These are phyloP conservation scores for Okamejei kenojei DNA, from an alignment of 2,797 vertebrate species.

Conservation along the genomic window DNA sequence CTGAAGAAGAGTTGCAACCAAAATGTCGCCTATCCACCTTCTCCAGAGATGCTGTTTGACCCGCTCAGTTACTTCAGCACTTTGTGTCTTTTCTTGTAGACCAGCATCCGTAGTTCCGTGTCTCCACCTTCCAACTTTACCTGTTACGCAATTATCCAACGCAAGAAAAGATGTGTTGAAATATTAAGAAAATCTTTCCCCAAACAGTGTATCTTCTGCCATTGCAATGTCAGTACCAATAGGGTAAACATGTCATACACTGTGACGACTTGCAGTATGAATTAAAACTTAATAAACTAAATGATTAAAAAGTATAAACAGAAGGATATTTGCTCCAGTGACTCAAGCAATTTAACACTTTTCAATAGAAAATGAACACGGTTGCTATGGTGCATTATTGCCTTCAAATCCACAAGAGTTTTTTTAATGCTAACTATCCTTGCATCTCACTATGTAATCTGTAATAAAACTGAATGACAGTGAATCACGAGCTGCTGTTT, in stretches of 20 bases:
- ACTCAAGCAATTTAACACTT: constrained; percentile 6
- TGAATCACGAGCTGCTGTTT: constrained; percentile 39
- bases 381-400: constrained; percentile 27
- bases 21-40: too few species aligned
- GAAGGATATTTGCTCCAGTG: background rate
- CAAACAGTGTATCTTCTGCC: too few species aligned
- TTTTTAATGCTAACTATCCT: constrained; percentile 26
- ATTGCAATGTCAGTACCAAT: background rate
- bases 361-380: constrained; percentile 23
- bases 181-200: background rate
- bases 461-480: constrained; percentile 25
- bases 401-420: background rate
- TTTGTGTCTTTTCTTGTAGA: too few species aligned
- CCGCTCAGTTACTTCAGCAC: too few species aligned
- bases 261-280: background rate
- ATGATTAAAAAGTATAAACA: constrained; percentile 11
- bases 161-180: background rate
- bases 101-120: too few species aligned
- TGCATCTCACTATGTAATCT: constrained; percentile 25
- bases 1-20: too few species aligned
- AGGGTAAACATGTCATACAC: too few species aligned
- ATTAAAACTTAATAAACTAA: constrained; percentile 1
- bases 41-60: too few species aligned
- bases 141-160: background rate
- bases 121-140: background rate